phyloP scores from a whole-genome alignment of 2,888 invertebrate genomes.

The Teleogryllus oceanicus region DNA sequence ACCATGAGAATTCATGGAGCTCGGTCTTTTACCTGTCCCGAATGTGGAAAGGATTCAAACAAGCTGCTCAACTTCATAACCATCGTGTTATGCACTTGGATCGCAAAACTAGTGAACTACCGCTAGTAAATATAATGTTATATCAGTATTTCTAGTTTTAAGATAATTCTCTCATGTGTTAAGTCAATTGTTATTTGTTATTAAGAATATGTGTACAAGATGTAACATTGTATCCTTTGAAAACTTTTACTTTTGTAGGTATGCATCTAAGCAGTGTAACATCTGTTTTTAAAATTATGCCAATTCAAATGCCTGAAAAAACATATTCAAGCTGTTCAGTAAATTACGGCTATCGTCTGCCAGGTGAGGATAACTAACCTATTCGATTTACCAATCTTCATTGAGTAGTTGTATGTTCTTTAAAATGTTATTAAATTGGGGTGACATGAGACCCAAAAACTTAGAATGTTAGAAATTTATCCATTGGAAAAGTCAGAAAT shows the following conservation, averaged over 20 bases:
- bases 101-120: constrained; percentile 41
- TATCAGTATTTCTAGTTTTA: constrained; percentile 31
- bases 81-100: constrained; percentile 56
- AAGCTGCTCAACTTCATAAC: constrained; percentile 58
- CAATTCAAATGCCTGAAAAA: no score
- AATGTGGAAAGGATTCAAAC: constrained; percentile 62
- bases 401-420: no score
- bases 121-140: constrained; percentile 33
- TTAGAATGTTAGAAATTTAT: no score
- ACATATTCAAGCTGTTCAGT: no score
- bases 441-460: no score
- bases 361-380: no score
- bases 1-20: constrained; percentile 60
- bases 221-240: not conserved
- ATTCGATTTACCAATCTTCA: no score
- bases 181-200: not conserved
- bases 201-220: not conserved
- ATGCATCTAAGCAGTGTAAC: constrained; percentile 62
- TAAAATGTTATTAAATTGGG: no score
- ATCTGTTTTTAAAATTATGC: constrained; percentile 65
- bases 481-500: no score
- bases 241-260: constrained; percentile 45
- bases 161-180: constrained; percentile 1
- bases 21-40: constrained; percentile 52
- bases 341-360: no score